Percentiles rank a stretch among this genome's conserved stretches.
phyloP scores from a whole-genome alignment of 2,113 vertebrate species.

The Madoqua kirkii region DNA sequence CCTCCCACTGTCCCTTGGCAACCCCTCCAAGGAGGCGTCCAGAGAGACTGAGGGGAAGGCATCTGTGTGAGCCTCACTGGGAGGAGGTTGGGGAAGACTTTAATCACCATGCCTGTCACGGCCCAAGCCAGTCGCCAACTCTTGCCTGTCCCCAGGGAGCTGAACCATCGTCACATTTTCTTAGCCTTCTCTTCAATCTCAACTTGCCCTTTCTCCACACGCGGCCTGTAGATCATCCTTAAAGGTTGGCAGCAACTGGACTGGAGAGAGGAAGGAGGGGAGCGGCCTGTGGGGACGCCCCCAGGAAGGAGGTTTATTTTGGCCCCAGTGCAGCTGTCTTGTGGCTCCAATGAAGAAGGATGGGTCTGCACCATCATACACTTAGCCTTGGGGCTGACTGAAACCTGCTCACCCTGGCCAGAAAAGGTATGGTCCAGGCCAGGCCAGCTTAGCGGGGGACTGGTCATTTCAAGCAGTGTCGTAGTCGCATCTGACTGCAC shows the following conservation, averaged over 20 bases:
- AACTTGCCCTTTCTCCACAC: slow-evolving; percentile 53
- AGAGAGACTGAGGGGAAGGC: background rate
- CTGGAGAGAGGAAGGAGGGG: slow-evolving; percentile 36
- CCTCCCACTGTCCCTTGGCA: background rate
- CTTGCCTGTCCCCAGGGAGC: background rate
- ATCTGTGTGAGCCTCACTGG: background rate
- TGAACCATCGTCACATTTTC: background rate
- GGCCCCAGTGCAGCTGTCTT: slow-evolving; percentile 63
- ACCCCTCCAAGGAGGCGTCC: background rate
- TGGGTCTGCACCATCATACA: background rate
- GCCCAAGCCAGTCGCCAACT: background rate
- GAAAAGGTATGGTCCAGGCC: background rate
- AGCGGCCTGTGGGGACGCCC: slow-evolving; percentile 7
- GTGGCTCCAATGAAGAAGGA: slow-evolving; percentile 8
- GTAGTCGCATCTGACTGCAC: background rate
- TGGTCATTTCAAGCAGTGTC: background rate
- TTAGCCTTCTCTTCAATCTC: slow-evolving; percentile 39
- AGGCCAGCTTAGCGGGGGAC: background rate
- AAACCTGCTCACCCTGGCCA: background rate
- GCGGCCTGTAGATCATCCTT: slow-evolving; percentile 59
- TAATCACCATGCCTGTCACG: background rate
- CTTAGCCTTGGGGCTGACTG: background rate
- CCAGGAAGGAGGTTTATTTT: slow-evolving; percentile 69
- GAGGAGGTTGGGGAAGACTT: background rate
- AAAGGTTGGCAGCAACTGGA: slow-evolving; percentile 68